These are phyloP conservation scores for Willisornis vidua DNA, from an alignment of 2,113 vertebrate genomes.

Conservation along the genomic window DNA sequence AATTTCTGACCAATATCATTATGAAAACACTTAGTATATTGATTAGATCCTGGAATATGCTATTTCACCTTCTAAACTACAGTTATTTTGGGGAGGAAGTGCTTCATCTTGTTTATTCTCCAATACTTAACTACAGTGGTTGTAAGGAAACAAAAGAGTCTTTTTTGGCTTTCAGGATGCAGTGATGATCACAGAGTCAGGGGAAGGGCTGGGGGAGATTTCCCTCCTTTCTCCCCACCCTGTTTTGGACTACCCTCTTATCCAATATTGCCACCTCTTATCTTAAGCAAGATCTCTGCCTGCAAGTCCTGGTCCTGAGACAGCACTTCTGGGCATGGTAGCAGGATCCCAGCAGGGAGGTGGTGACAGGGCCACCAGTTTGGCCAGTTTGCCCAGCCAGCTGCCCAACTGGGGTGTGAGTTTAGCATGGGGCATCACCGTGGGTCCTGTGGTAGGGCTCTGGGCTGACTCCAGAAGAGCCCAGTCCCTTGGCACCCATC, in stretches of 20 bases:
- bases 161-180: background rate
- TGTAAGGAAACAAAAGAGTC: background rate
- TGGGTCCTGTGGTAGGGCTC: background rate
- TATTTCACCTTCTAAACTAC: background rate
- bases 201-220: background rate
- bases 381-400: background rate
- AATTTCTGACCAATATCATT: background rate
- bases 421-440: background rate
- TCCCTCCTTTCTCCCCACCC: background rate
- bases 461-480: background rate
- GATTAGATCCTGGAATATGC: background rate
- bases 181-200: background rate
- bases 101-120: background rate
- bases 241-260: background rate
- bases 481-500: background rate
- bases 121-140: background rate
- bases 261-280: background rate
- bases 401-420: background rate
- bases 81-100: background rate
- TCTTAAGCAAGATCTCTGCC: background rate
- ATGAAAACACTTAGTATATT: background rate
- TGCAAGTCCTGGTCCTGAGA: fast-evolving
- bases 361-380: background rate
- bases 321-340: background rate
- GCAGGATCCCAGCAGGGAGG: background rate